Conservation (phyloP, 2,113 vertebrate species). For the Ramphastos sulfuratus region DNA sequence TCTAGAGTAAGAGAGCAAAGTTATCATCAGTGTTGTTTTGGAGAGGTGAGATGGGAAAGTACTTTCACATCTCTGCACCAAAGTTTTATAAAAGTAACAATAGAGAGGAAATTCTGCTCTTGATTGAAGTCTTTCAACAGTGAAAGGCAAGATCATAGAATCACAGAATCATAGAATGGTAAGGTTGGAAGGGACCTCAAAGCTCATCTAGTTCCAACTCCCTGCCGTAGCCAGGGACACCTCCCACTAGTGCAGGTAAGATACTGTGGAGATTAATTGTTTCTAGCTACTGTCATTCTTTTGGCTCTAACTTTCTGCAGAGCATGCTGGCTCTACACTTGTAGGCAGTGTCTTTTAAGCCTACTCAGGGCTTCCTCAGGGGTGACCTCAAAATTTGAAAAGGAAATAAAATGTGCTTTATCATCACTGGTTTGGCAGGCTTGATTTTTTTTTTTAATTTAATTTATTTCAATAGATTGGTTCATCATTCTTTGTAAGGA, state of each 20-base stretch:
- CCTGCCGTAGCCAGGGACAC: too few species aligned
- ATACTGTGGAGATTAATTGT: background rate
- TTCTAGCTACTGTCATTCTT: background rate
- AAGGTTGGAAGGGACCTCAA: too few species aligned
- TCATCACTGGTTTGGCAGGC: background rate
- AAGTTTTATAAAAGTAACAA: background rate
- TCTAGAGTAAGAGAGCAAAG: background rate
- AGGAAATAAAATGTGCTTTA: background rate
- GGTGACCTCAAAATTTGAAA: background rate
- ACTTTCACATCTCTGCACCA: background rate
- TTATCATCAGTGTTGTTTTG: background rate
- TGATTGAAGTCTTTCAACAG: conserved; percentile 12
- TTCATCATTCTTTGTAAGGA: background rate
- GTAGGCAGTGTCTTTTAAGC: background rate
- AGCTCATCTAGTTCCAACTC: too few species aligned
- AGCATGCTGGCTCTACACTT: background rate
- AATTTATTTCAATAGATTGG: background rate
- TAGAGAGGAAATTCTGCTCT: background rate
- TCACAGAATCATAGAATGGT: too few species aligned
- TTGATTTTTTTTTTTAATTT: background rate
- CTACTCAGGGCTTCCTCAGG: background rate
- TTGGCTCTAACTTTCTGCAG: background rate
- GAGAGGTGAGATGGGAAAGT: background rate
- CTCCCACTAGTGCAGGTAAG: too few species aligned
- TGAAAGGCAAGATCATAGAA: background rate